Conservation (phyloP, 2,888 invertebrate species). For the Drosophila vallismaia region DNA sequence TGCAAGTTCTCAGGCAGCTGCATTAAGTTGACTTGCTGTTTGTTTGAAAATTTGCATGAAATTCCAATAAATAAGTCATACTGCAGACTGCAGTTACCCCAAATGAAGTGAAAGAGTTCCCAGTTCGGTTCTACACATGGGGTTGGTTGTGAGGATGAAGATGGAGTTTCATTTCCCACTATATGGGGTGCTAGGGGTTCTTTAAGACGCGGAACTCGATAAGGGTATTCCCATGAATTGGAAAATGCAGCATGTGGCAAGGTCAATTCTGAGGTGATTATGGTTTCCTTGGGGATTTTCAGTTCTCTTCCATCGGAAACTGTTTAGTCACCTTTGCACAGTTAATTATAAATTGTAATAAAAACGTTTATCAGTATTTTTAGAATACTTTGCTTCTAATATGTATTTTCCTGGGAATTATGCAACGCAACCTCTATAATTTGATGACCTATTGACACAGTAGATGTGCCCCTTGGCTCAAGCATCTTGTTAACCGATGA, state of each 20-base stretch:
- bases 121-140: slow-evolving; percentile 23
- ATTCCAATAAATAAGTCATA: slow-evolving; percentile 82
- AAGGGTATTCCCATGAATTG: not conserved
- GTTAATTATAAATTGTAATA: not conserved
- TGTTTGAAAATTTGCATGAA: slow-evolving; percentile 81
- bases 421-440: slow-evolving; percentile 17
- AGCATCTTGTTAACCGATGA: not conserved
- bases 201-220: slow-evolving; percentile 3
- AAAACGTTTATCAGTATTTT: too few relatives aligned
- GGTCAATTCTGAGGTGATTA: slow-evolving; percentile 14
- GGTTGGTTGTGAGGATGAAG: slow-evolving; percentile 24
- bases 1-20: slow-evolving; percentile 38
- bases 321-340: not conserved
- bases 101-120: slow-evolving; percentile 54
- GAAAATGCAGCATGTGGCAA: slow-evolving; percentile 36
- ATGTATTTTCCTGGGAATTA: not conserved
- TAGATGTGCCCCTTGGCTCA: not conserved
- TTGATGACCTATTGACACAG: slow-evolving; percentile 34
- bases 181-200: slow-evolving; percentile 12
- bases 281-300: not conserved
- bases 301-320: not conserved
- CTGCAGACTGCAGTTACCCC: slow-evolving; percentile 61
- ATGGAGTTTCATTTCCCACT: slow-evolving; percentile 13
- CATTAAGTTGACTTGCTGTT: slow-evolving; percentile 32
- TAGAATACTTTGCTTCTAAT: not conserved